Conservation (phyloP, 53 echinoderm and acorn worm species). For the Glandiceps talaboti region DNA sequence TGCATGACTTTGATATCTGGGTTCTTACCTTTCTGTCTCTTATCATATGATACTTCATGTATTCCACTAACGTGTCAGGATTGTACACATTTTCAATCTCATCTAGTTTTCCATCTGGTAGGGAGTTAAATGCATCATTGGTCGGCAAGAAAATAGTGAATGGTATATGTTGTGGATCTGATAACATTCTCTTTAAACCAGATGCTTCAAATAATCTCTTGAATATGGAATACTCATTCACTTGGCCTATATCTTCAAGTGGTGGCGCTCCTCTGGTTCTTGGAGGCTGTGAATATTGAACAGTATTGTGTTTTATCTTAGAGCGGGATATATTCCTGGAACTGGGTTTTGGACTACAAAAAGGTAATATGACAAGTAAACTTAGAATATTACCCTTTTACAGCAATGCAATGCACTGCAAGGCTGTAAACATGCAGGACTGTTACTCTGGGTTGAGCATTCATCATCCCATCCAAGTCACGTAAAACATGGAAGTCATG, state of each 20-base stretch:
- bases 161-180: slow-evolving; percentile 10
- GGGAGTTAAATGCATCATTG: slow-evolving; percentile 40
- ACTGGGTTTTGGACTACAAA: too few relatives aligned
- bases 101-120: slow-evolving; percentile 28
- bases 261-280: neutral
- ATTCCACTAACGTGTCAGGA: slow-evolving; percentile 21
- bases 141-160: slow-evolving; percentile 65
- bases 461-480: too few relatives aligned
- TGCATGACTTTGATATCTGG: too few relatives aligned
- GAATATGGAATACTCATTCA: neutral
- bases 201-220: neutral
- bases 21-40: slow-evolving; percentile 33
- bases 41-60: slow-evolving; percentile 43
- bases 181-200: slow-evolving; percentile 18
- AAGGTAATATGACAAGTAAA: too few relatives aligned
- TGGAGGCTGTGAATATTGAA: too few relatives aligned
- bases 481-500: too few relatives aligned
- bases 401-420: too few relatives aligned
- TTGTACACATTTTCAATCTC: slow-evolving; percentile 25
- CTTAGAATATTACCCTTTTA: too few relatives aligned
- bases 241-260: neutral
- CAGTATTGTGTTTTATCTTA: too few relatives aligned
- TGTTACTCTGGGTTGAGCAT: too few relatives aligned
- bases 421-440: too few relatives aligned
- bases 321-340: too few relatives aligned